Conservation (phyloP, 37 sponge, comb jelly and placozoan genomes). For the Spongilla lacustris region DNA sequence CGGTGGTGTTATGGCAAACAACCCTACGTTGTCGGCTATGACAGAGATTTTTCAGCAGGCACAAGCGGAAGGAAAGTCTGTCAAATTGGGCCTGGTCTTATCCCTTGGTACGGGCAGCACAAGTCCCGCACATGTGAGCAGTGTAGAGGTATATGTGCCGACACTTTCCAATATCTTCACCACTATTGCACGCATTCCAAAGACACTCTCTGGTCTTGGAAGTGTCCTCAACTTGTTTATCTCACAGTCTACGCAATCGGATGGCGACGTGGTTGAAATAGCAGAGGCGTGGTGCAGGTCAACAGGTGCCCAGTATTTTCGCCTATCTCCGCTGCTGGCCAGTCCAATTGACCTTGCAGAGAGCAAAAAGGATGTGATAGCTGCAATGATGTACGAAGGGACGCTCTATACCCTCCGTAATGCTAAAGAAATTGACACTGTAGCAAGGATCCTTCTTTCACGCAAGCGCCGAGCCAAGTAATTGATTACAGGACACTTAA, state of each 20-base stretch:
- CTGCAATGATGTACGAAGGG: constrained; percentile 37
- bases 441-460: constrained; percentile 32
- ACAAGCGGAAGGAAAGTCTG: constrained; percentile 20
- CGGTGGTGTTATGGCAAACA: constrained; percentile 72
- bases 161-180: constrained; percentile 19
- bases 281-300: constrained; percentile 57
- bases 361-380: constrained; percentile 11
- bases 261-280: constrained; percentile 47
- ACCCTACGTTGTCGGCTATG: constrained; percentile 34
- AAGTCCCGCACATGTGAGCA: background rate
- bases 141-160: constrained; percentile 9
- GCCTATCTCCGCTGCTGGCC: constrained; percentile 29
- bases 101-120: constrained; percentile 32
- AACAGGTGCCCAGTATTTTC: constrained; percentile 15
- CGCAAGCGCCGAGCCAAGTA: background rate
- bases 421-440: constrained; percentile 1
- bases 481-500: no score
- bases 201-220: constrained; percentile 2
- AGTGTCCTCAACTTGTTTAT: constrained; percentile 25
- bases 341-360: constrained; percentile 27
- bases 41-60: constrained; percentile 12
- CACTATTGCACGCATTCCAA: background rate
- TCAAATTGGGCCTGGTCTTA: constrained; percentile 2
- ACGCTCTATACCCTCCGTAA: constrained; percentile 20
- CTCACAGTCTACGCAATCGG: constrained; percentile 42